phyloP scores from a whole-genome alignment of 2,888 invertebrate species.

The Stenchaetothrips biformis region DNA sequence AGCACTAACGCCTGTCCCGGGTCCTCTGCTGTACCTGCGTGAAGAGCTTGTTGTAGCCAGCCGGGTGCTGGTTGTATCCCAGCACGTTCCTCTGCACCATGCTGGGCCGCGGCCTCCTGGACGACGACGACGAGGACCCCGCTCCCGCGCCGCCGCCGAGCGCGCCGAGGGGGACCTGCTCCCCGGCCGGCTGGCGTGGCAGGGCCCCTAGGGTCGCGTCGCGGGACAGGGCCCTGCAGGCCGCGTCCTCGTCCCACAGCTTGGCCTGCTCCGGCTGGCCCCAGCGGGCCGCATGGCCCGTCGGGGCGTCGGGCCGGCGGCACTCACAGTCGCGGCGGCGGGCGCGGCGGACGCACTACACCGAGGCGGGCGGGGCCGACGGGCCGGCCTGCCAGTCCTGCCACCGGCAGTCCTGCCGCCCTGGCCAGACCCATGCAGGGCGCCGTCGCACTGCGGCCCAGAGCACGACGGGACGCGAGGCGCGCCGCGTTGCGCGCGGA shows the following conservation, averaged over 20 bases:
- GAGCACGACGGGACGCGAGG: no score
- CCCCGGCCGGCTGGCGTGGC: not conserved
- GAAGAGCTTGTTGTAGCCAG: slow-evolving; percentile 78
- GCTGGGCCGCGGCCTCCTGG: slow-evolving; percentile 37
- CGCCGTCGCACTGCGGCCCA: not conserved
- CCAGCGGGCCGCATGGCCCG: slow-evolving; percentile 30
- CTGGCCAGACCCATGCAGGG: not conserved
- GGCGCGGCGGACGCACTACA: not conserved
- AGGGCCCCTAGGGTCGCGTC: no score
- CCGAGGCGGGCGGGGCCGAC: no score
- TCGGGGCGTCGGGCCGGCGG: slow-evolving; percentile 34
- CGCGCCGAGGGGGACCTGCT: slow-evolving; percentile 26
- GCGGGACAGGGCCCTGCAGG: slow-evolving; percentile 12
- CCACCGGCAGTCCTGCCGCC: not conserved
- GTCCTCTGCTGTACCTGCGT: slow-evolving; percentile 65
- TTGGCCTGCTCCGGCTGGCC: slow-evolving; percentile 27
- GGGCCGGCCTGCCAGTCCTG: not conserved
- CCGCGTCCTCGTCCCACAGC: slow-evolving; percentile 31
- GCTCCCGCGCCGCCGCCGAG: slow-evolving; percentile 42
- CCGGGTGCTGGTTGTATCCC: slow-evolving; percentile 69
- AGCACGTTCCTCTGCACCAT: slow-evolving; percentile 60
- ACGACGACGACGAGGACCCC: slow-evolving; percentile 26
- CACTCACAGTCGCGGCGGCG: not conserved
- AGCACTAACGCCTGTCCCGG: not conserved
- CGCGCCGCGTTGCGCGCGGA: no score